phyloP scores from a whole-genome alignment of 2,113 vertebrate species.

The Antechinus stuartii region DNA sequence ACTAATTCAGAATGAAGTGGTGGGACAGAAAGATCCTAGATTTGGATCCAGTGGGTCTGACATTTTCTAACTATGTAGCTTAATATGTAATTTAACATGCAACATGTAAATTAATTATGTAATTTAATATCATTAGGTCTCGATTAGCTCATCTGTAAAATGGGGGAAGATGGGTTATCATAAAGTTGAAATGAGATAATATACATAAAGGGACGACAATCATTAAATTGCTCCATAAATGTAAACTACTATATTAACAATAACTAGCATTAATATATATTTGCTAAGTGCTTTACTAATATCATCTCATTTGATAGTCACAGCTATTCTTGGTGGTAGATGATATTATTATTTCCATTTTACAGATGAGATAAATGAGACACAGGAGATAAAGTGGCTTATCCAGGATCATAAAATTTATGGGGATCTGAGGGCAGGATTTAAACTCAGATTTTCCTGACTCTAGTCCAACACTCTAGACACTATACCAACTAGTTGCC shows the following conservation, averaged over 20 bases:
- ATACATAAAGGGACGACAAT: neutral
- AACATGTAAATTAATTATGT: too few species aligned
- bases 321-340: fast-evolving
- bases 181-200: neutral
- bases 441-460: neutral
- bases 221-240: neutral
- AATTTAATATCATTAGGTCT: neutral
- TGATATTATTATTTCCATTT: neutral
- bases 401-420: neutral
- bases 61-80: neutral
- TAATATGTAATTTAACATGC: too few species aligned
- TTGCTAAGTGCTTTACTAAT: neutral
- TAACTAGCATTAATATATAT: neutral
- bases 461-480: neutral
- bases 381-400: too few species aligned
- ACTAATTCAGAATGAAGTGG: neutral
- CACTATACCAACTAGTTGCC: neutral
- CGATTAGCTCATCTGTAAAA: neutral
- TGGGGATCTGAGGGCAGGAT: neutral
- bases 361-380: neutral
- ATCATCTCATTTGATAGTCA: neutral
- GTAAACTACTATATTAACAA: neutral
- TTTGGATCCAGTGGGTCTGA: neutral
- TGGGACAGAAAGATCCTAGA: neutral
- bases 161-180: neutral